Evolutionary conservation across 2,113 vertebrate species (phyloP), one percentile per base, ranked within the genome.

Genomic region (Phodopus roborovskii): DNA sequence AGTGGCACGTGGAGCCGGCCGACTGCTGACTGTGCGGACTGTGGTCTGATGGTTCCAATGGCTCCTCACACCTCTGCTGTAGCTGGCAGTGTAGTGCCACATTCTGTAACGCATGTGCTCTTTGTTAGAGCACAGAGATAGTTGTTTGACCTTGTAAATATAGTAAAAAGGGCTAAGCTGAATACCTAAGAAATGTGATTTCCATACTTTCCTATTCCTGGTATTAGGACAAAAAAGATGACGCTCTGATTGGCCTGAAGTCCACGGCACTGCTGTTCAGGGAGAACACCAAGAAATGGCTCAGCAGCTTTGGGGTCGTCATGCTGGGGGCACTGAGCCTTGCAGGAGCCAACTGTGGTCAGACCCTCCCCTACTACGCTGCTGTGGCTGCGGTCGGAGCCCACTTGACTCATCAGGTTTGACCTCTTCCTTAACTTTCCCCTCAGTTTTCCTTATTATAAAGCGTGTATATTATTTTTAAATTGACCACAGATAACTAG

Each of bases 221-320:
- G 1, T 93, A 92, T 5, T 92, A 99, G 99, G 99, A 99, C 97
- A 99, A 99, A 97, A 99, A 96, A 20, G 99, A 99, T 0, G 99
- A 99, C 89, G 50, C 99, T 28, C 50, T 99, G 73, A 97, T 99
- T 0, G 99, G 99, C 16, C 98, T 99, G 33, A 99, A 99, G 97
- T 99, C 99, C 3, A 99, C 99, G 0, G 99, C 99, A 0, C 96
- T 99, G 50, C 98, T 97, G 30, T 99, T 99, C 96, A 95, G 94
- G 91, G 99, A 99, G 71, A 98, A 99, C 88, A 99, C 99, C 0
- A 99, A 99, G 96, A 97, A 90, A 1, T 99, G 99, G 99, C 98
- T 99, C 17, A 97, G 98, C n/a, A 99, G 98, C 96, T 99, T 99
- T 97, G 95, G 98, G 1, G 94, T 97, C 39, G 98, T 98, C 0